Conservation (phyloP, 2,888 invertebrate genomes). For the Dryocosmus kuriphilus region DNA sequence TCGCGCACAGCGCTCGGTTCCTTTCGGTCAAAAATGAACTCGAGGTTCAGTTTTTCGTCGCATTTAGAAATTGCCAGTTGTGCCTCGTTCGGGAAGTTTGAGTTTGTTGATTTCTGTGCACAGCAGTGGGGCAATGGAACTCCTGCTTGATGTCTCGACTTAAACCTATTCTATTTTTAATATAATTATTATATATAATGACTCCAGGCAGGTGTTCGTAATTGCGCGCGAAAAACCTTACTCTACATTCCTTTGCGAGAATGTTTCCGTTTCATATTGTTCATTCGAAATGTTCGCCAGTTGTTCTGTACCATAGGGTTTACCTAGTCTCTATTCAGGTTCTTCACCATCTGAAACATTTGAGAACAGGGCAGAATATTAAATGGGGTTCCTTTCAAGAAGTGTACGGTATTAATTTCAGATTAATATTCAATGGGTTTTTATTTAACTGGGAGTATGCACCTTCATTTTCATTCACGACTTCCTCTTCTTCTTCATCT, state of each 20-base stretch:
- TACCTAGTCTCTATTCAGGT: conserved; percentile 37
- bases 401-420: not conserved
- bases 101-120: conserved; percentile 48
- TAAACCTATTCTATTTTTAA: conserved; percentile 64
- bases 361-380: not conserved
- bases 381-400: not conserved
- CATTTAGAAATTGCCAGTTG: conserved; percentile 56
- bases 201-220: conserved; percentile 62
- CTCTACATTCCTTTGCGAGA: conserved; percentile 20
- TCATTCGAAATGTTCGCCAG: conserved; percentile 23
- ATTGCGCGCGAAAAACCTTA: conserved; percentile 47
- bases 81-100: conserved; percentile 61
- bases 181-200: conserved; percentile 63
- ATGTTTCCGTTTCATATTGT: conserved; percentile 25
- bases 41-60: conserved; percentile 44
- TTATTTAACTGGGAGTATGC: not conserved
- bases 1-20: conserved; percentile 39
- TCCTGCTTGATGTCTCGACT: conserved; percentile 57
- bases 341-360: conserved; percentile 42
- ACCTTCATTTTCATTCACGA: conserved; percentile 39
- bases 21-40: conserved; percentile 28
- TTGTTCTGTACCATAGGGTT: conserved; percentile 8
- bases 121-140: conserved; percentile 55
- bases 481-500: conserved; percentile 41
- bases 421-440: not conserved